Percentiles rank a stretch among this genome's conserved stretches.
These are phyloP conservation scores for Girardia tigrina DNA, from an alignment of 2,888 invertebrate species.

Conservation along the genomic window DNA sequence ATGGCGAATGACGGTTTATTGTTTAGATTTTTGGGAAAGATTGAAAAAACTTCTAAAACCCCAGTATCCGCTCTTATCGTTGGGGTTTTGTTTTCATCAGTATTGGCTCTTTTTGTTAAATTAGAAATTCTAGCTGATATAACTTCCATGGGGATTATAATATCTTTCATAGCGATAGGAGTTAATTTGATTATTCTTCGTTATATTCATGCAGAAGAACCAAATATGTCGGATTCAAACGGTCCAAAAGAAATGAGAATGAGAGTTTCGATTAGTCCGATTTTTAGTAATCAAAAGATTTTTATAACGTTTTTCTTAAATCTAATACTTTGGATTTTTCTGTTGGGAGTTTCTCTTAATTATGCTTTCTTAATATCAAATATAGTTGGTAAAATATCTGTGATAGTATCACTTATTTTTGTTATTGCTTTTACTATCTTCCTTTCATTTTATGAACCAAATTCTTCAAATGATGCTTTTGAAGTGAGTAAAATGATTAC, in stretches of 20 bases:
- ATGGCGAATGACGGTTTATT: conserved; percentile 36
- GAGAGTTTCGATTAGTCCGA: neutral
- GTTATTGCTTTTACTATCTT: neutral
- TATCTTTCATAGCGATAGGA: conserved; percentile 35
- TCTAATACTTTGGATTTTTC: neutral
- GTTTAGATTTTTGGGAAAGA: conserved; percentile 34
- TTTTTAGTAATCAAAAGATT: neutral
- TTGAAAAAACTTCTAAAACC: conserved; percentile 27
- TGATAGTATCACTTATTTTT: neutral
- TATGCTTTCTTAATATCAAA: neutral
- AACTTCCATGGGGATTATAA: conserved; percentile 35
- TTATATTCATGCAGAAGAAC: conserved; percentile 28
- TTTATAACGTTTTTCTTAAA: neutral
- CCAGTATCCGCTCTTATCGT: conserved; percentile 32
- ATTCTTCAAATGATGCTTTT: conserved; percentile 27
- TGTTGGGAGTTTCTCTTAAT: neutral
- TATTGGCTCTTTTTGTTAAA: conserved; percentile 35
- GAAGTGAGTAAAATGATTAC: conserved; percentile 27
- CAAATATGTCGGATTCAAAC: neutral
- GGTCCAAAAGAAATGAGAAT: neutral
- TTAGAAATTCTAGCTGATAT: conserved; percentile 35
- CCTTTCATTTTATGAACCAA: conserved; percentile 27
- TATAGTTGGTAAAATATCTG: conserved; percentile 21
- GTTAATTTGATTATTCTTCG: conserved; percentile 34
- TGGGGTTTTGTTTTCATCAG: conserved; percentile 27